Evolutionary conservation across 2,888 invertebrate species (phyloP), one percentile per base, ranked within the genome.

Genomic region (Copidosoma aretas): DNA sequence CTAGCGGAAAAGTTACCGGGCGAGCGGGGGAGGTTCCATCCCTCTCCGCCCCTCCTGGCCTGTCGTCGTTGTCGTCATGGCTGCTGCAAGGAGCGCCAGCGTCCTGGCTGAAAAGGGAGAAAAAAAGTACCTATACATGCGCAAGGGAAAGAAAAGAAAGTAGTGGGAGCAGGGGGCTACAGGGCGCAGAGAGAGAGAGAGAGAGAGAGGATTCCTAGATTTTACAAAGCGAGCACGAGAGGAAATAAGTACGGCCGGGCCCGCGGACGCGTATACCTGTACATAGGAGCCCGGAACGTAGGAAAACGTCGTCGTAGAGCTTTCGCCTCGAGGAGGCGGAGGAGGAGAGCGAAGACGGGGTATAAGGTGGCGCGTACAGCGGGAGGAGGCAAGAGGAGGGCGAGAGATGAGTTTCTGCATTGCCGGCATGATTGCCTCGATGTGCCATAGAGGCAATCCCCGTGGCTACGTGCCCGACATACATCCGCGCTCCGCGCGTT

Each of bases 401-500:
- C 79, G 77, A 80, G 79, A 65, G 65, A 82, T 80, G 83, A 80
- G 83, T 80, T 80, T 80, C 78, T 78, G 79, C 80, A 80, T 81
- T 80, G 80, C 81, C 77, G 76, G 79, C 79, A 81, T 80, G 83
- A 83, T 83, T 83, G 83, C 82, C 82, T 83, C 82, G 80, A 83
- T 83, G 83, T 81, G 81, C 81, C 83, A 83, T 83, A 80, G 79
- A 83, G 81, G 83, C 83, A 83, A 83, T 83, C 82, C 82, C 81
- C 82, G 80, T 78, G 81, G 79, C 83, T 83, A 83, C 83, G 83
- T 84, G 83, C 83, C 76, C 81, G 77, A 82, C 83, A 83, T 83
- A 82, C 82, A 83, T 81, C 79, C 62, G 77, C 46, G 17, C 17
- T 19, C 19, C 19, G 5, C 54, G 12, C 14, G 12, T 2, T 4